Conservation (phyloP, 2,888 invertebrate species). For the Desoria tigrina region DNA sequence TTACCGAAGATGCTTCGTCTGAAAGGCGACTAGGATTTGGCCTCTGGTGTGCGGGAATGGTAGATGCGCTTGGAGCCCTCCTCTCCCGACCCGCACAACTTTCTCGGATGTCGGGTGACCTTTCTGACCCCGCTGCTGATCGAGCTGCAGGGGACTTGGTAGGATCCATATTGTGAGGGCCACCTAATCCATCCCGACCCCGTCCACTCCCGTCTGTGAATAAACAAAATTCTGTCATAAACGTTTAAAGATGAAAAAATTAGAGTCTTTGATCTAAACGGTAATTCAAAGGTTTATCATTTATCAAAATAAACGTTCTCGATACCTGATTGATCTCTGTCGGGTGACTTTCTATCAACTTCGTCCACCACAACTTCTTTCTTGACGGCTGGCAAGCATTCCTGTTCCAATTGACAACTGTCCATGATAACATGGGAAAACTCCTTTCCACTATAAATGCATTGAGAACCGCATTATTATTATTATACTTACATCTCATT, state of each 20-base stretch:
- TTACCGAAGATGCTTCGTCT: constrained; percentile 44
- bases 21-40: constrained; percentile 39
- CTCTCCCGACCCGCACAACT: constrained; percentile 49
- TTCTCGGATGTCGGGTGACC: constrained; percentile 50
- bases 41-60: constrained; percentile 42
- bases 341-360: constrained; percentile 85
- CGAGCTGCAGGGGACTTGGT: constrained; percentile 48
- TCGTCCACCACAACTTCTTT: constrained; percentile 79
- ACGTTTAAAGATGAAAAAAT: no score
- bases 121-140: constrained; percentile 43
- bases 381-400: constrained; percentile 66
- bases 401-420: constrained; percentile 79
- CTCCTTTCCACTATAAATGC: constrained; percentile 80
- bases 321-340: constrained; percentile 74
- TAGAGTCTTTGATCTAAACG: no score
- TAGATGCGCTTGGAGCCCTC: constrained; percentile 39
- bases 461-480: constrained; percentile 48
- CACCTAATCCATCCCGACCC: constrained; percentile 48
- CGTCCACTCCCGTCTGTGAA: constrained; percentile 47
- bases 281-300: no score
- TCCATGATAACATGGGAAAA: constrained; percentile 90
- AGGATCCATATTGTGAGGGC: constrained; percentile 46
- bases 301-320: no score
- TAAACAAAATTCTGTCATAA: no score
- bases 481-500: no score